Conservation (phyloP, 1,140 invertebrate species). For the Bombyx mandarina region DNA sequence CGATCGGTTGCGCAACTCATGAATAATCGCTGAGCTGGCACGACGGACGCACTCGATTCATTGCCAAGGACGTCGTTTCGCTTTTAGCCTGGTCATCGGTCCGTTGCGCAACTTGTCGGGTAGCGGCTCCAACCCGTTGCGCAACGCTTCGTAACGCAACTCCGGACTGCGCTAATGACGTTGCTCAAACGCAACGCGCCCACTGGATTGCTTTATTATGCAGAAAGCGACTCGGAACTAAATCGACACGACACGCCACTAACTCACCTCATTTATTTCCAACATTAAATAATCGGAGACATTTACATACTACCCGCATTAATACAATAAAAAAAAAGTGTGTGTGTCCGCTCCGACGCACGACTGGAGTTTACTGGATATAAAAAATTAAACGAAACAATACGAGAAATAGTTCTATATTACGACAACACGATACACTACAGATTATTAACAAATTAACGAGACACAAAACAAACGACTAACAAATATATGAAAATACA, state of each 20-base stretch:
- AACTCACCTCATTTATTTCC: slow-evolving; percentile 1
- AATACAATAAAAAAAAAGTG: too few species aligned
- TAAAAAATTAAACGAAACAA: too few species aligned
- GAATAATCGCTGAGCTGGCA: slow-evolving; percentile 23
- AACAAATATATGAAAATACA: too few species aligned
- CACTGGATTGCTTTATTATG: slow-evolving; percentile 31
- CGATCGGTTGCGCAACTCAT: slow-evolving; percentile 26
- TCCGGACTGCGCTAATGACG: slow-evolving; percentile 19
- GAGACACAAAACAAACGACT: too few species aligned
- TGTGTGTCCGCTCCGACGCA: too few species aligned
- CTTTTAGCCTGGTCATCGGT: slow-evolving; percentile 31
- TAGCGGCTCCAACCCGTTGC: slow-evolving; percentile 22
- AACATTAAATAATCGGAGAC: too few species aligned
- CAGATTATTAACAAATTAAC: too few species aligned
- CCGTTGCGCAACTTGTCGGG: slow-evolving; percentile 19
- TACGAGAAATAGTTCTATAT: too few species aligned
- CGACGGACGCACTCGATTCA: slow-evolving; percentile 31
- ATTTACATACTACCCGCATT: too few species aligned
- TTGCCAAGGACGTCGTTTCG: slow-evolving; percentile 41
- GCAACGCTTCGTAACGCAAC: slow-evolving; percentile 16
- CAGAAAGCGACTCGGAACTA: slow-evolving; percentile 30
- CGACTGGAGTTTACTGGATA: too few species aligned
- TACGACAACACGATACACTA: too few species aligned
- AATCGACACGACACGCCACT: slow-evolving; percentile 4
- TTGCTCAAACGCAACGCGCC: slow-evolving; percentile 20